Base-by-base conservation (phyloP, 2,888 invertebrate genomes). In the Lissonota sp. region DNA sequence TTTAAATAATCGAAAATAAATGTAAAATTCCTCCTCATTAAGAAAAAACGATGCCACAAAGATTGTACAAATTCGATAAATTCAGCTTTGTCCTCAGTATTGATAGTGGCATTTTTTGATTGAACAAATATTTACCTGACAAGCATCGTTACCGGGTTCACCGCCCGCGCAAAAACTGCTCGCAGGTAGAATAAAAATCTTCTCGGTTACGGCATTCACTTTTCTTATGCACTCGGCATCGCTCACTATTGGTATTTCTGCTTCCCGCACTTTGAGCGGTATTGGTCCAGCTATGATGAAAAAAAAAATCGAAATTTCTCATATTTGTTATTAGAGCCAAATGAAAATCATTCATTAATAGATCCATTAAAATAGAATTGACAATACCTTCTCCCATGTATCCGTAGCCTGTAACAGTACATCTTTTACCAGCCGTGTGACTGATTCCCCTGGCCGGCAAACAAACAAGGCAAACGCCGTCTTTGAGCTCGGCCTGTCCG, bases 161-260 rank as follows among this genome's bases (percentile, higher is more conserved):
- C 98, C 98, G 4, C 98, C 98, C 0, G 98, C 98, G 92, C 98
- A 98, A 93, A 98, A 98, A 91, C 98, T 98, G 89, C 97, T 97
- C 1, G 98, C 97, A 5, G 98, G 98, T 85, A 98, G 93, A 84
- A 98, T 98, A 93, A 98, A 98, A 88, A 98, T 97, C 93, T 98
- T 98, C 93, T 98, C 98, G 0, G 98, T 98, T 70, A 98, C 98
- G 0, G 98, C 97, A 91, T 98, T 98, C 42, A 98, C 97, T 93
- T 98, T 98, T 58, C 97, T 94, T 84, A 98, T 96, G 91, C 98
- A 98, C 92, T 98, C 98, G 12, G 97, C 96, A 91, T 98, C 98
- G 88, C 97, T 97, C 69, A 98, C 98, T 81, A 98, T 97, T 0
- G 98, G 98, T 83, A 98, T 96, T 92, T 97, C 97, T 0, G 98